These are phyloP conservation scores for Holacanthella duospinosa DNA, from an alignment of 2,888 invertebrate genomes.

Conservation along the genomic window DNA sequence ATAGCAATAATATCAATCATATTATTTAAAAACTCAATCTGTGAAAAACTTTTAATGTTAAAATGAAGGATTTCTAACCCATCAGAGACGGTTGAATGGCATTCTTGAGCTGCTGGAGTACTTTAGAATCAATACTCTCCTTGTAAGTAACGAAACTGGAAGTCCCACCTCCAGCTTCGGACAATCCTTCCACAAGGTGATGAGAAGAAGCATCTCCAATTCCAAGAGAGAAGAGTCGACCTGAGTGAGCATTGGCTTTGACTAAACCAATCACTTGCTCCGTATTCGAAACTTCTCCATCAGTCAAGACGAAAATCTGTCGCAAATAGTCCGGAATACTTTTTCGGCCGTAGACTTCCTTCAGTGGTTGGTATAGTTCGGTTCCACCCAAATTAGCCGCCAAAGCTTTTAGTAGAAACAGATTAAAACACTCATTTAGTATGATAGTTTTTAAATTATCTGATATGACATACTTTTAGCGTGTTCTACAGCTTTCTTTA, in stretches of 20 bases:
- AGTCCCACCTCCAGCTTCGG: conserved; percentile 40
- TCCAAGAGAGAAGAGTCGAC: conserved; percentile 40
- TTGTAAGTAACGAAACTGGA: conserved; percentile 40
- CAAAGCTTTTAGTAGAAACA: too few species aligned
- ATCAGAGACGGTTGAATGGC: conserved; percentile 35
- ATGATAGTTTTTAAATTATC: too few species aligned
- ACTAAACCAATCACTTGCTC: conserved; percentile 39
- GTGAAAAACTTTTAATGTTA: too few species aligned
- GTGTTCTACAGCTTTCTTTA: conserved; percentile 30
- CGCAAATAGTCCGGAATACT: conserved; percentile 34
- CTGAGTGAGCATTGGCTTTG: conserved; percentile 34
- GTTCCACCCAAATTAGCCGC: conserved; percentile 40
- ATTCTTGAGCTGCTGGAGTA: conserved; percentile 37
- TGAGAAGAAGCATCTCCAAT: conserved; percentile 41
- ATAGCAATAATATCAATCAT: conserved; percentile 1
- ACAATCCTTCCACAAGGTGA: conserved; percentile 41
- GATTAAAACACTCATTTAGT: too few species aligned
- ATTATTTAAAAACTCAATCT: neutral
- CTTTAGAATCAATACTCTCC: conserved; percentile 38
- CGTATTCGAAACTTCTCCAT: conserved; percentile 40
- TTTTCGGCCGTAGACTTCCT: conserved; percentile 33
- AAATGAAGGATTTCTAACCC: conserved; percentile 12
- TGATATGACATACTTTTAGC: conserved; percentile 20
- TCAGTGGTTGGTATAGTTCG: conserved; percentile 39
- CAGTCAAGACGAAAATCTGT: conserved; percentile 41